These are phyloP conservation scores for Zootoca vivipara DNA, from an alignment of 2,113 vertebrate genomes.

Conservation along the genomic window DNA sequence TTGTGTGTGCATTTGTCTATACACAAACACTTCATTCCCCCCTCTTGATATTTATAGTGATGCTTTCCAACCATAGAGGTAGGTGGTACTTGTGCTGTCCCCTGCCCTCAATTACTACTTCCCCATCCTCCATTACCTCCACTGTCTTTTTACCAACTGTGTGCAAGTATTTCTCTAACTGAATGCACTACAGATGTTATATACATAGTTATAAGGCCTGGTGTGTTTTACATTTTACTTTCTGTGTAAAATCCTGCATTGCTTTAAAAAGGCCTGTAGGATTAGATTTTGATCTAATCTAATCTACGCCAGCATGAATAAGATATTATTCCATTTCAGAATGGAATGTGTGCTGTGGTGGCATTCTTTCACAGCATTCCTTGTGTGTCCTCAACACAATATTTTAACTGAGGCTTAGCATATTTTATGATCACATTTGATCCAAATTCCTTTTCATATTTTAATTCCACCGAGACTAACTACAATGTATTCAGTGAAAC, in stretches of 20 bases:
- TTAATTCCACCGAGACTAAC: background rate
- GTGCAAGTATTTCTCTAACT: too few relatives aligned
- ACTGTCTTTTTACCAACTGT: too few relatives aligned
- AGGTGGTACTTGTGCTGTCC: too few relatives aligned
- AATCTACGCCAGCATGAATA: background rate
- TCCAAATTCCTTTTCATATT: background rate
- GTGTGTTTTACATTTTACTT: background rate
- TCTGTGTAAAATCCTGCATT: background rate
- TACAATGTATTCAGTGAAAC: background rate
- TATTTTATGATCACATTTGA: background rate
- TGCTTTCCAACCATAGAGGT: too few relatives aligned
- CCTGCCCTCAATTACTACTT: too few relatives aligned
- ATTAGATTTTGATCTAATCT: conserved; percentile 3
- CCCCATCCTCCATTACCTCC: too few relatives aligned
- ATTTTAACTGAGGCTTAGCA: background rate
- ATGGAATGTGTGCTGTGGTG: background rate
- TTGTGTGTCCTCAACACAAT: background rate
- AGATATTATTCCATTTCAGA: background rate
- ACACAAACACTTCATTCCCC: too few relatives aligned
- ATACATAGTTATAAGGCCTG: background rate
- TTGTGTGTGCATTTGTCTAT: too few relatives aligned
- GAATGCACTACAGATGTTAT: too few relatives aligned
- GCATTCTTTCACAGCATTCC: background rate
- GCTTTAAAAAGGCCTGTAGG: background rate
- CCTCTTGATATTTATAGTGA: too few relatives aligned